Base-by-base conservation (phyloP, 1,140 invertebrate species). In the Stegodyphus mimosarum region DNA sequence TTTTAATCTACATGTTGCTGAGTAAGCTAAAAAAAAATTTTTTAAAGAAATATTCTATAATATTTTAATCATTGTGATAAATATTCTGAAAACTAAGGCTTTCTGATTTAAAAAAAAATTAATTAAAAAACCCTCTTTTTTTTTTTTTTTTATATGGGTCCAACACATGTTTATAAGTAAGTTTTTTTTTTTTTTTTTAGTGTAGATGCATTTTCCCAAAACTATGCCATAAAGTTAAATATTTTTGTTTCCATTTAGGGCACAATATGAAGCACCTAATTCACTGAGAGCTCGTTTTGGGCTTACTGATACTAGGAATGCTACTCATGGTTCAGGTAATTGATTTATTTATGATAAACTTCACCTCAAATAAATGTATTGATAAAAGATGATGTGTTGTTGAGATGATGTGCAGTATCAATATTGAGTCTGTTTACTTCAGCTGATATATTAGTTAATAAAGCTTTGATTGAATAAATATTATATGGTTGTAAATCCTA, bases 271-370 rank as follows among this genome's bases (percentile, higher is more conserved):
- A 88, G 92, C 94, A 70, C 96, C 96, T 5, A 89, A 94, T 76
- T 93, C 93, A 86, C 94, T 98, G 79, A 91, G 97, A 88, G 95
- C 95, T 4, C 91, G 92, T 88, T 97, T 94, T 92, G 97, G 97
- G 0, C 90, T 97, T 5, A 96, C 96, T 1, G 96, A 98, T 90
- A 98, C 97, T 0, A 94, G 96, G 89, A 98, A 98, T 92, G 96
- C 95, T 18, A 94, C 94, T 71, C 96, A 98, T 91, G 96, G 96
- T 53, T 97, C 96, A 90, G 95, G 95, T 95, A 90, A 88, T 33
- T 33, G 33, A 33, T 33, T 33, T 33, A 33, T 33, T 33, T 33
- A 3, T 33, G 33, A 33, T 1, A 33, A 33, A 33, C 33, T 33
- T 33, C 33, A 33, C 33, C 3, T 33, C 1, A 33, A 33, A 33